Percentiles rank a stretch among this genome's conserved stretches.
These are phyloP conservation scores for Cercocebus atys DNA, from an alignment of 2,113 vertebrate genomes.

Conservation along the genomic window DNA sequence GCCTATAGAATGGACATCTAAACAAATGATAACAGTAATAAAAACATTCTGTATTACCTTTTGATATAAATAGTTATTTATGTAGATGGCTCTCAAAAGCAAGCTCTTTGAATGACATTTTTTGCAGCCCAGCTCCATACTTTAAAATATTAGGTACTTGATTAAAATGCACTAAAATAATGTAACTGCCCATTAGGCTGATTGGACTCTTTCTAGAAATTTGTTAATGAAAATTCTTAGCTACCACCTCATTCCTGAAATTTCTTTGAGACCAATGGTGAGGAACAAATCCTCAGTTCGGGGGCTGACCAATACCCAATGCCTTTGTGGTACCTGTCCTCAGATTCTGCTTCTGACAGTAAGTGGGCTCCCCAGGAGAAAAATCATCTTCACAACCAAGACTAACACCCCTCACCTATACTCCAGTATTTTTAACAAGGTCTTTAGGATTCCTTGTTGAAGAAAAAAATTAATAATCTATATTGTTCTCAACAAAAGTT, in stretches of 20 bases:
- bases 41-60: neutral
- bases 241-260: neutral
- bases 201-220: neutral
- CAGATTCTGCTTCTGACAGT: neutral
- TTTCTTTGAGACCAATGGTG: neutral
- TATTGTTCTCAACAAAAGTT: conserved; percentile 44
- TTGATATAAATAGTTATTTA: neutral
- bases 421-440: neutral
- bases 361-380: neutral
- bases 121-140: neutral
- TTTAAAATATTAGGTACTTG: neutral
- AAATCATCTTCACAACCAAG: neutral
- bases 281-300: neutral
- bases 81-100: neutral
- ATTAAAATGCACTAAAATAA: neutral
- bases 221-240: neutral
- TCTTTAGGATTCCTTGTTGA: neutral
- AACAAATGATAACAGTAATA: neutral
- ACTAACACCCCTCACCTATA: neutral
- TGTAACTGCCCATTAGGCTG: neutral
- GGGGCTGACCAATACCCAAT: neutral
- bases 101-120: neutral
- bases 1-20: neutral
- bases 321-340: neutral
- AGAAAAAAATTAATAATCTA: neutral